Conservation (phyloP, 2,888 invertebrate genomes). For the Dryadula phaetusa region DNA sequence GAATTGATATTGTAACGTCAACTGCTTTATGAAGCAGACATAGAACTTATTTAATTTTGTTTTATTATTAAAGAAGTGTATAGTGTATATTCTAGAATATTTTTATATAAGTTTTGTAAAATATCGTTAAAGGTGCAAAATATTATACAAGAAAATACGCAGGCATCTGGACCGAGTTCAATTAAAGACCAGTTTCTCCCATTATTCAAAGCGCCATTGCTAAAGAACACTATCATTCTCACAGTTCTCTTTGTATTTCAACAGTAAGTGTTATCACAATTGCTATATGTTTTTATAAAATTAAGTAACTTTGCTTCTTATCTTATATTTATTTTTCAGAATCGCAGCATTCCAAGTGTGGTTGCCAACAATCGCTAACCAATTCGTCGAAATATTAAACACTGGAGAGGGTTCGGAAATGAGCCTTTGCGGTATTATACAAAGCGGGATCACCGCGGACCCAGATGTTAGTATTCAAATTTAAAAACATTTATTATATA, state of each 20-base stretch:
- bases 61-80: too few species aligned
- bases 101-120: too few species aligned
- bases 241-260: slow-evolving; percentile 80
- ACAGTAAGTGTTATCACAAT: slow-evolving; percentile 69
- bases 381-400: slow-evolving; percentile 60
- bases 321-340: too few species aligned
- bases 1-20: too few species aligned
- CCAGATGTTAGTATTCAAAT: slow-evolving; percentile 48
- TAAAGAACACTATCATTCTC: slow-evolving; percentile 79
- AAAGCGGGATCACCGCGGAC: slow-evolving; percentile 45
- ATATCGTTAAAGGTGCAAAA: slow-evolving; percentile 60
- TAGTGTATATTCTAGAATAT: neutral
- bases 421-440: slow-evolving; percentile 63
- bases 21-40: too few species aligned
- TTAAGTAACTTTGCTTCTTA: too few species aligned
- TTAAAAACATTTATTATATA: neutral
- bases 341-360: slow-evolving; percentile 60
- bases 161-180: slow-evolving; percentile 52
- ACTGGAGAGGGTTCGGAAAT: slow-evolving; percentile 59
- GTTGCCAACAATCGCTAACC: slow-evolving; percentile 68
- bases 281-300: too few species aligned
- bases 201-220: slow-evolving; percentile 79
- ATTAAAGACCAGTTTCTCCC: slow-evolving; percentile 71
- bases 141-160: slow-evolving; percentile 57
- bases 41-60: too few species aligned